These are phyloP conservation scores for Staurois parvus DNA, from an alignment of 2,797 vertebrate species.

Conservation along the genomic window DNA sequence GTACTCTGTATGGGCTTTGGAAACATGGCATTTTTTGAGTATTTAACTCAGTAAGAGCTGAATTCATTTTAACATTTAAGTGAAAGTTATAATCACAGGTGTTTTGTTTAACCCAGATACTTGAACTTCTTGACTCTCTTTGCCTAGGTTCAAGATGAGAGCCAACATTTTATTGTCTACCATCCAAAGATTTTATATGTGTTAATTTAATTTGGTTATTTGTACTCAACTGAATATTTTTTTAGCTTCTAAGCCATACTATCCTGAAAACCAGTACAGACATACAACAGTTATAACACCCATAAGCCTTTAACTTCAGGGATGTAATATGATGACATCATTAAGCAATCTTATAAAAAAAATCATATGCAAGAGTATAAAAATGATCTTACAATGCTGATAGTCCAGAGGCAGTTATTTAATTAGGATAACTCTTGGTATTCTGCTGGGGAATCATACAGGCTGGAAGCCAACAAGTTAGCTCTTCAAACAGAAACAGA, in stretches of 20 bases:
- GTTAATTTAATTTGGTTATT: not conserved
- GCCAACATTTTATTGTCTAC: not conserved
- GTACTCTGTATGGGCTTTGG: too few species aligned
- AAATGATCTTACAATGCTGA: not conserved
- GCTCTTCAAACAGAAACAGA: not conserved
- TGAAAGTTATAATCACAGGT: too few species aligned
- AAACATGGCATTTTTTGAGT: too few species aligned
- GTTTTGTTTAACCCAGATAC: too few species aligned
- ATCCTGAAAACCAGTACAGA: too few species aligned
- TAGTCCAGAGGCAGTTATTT: not conserved
- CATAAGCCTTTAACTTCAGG: too few species aligned
- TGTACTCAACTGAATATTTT: too few species aligned
- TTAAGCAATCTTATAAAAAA: not conserved
- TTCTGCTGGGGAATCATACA: not conserved
- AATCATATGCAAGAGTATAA: not conserved
- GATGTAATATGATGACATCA: too few species aligned
- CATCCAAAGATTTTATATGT: not conserved
- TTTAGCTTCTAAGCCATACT: too few species aligned
- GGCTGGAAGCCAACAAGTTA: not conserved
- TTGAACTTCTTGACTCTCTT: too few species aligned
- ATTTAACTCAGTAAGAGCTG: not conserved
- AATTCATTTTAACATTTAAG: not conserved
- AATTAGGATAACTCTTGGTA: not conserved
- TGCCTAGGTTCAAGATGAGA: not conserved
- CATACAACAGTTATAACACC: too few species aligned